Base-by-base conservation (phyloP, 2,113 vertebrate genomes). In the Myrmophylax atrothorax region DNA sequence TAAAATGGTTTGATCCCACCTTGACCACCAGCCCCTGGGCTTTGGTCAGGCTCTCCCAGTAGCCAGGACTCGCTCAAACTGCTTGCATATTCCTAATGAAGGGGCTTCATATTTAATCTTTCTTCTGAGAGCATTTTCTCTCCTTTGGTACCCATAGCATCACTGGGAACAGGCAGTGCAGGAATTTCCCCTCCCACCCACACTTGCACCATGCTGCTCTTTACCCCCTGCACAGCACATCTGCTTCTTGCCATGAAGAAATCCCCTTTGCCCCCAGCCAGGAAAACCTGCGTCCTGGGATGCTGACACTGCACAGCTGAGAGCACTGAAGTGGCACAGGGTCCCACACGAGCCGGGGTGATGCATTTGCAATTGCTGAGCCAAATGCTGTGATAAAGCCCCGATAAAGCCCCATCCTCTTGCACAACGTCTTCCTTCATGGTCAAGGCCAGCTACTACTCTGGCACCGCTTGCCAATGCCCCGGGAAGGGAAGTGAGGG, bases 301-400 rank as follows among this genome's bases (percentile, higher is more conserved):
- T 47, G 56, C 38, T 63, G 77, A 24, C 68, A 93, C 25, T 53
- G 38, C 35, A 2, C 1, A 3, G 28, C 55, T 50, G 60, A 52
- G 66, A 82, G 42, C 31, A 2, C 33, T 15, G 8, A 1, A 1
- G 46, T 7, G 44, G 35, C 81, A 56, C 69, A 40, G 11, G 31
- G 79, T 69, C 37, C 42, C 6, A 1, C 53, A 12, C 0, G 3
- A n/a, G 60, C 55, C 0, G 0, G 19, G 33, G 26, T 52, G 62
- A 85, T 0, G 0, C 37, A 26, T 26, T n/a, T 31, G 26, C 31
- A 44, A 23, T 15, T 1, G 3, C 33, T 25, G 35, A 85, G 47
- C 15, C 33, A 20, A 72, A 9, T 0, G 1, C 47, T 33, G 25
- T 0, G 9, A 93, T 76, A 84, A 96, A 64, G 35, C 38, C 10